phyloP scores from a whole-genome alignment of 1,140 invertebrate species.

The Diabrotica undecimpunctata region DNA sequence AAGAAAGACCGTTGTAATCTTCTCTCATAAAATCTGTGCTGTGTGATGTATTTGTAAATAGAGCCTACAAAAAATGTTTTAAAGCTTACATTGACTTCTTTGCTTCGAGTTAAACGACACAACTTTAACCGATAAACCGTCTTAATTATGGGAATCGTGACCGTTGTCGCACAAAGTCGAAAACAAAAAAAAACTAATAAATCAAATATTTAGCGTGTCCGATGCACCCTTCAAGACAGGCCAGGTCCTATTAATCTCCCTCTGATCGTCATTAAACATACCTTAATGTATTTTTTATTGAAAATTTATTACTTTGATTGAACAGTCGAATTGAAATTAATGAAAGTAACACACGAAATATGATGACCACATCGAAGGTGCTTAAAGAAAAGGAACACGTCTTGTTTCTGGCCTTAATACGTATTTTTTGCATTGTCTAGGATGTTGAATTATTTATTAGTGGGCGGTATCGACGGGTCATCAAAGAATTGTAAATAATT shows the following conservation, averaged over 20 bases:
- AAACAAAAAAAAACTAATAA: background rate
- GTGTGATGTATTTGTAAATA: too few species aligned
- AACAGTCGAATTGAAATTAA: background rate
- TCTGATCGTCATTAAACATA: background rate
- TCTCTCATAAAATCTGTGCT: too few species aligned
- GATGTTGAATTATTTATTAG: background rate
- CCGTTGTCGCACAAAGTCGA: too few species aligned
- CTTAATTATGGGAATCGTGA: too few species aligned
- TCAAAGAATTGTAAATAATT: background rate
- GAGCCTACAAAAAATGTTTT: too few species aligned
- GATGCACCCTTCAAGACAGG: background rate
- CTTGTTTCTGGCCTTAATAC: background rate
- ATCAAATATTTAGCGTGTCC: background rate
- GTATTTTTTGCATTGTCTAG: background rate
- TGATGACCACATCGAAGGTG: background rate
- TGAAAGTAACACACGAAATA: background rate
- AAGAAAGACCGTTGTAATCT: too few species aligned
- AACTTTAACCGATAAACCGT: too few species aligned
- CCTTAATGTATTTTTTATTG: background rate
- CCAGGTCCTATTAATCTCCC: background rate
- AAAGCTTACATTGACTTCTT: too few species aligned
- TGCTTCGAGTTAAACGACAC: too few species aligned
- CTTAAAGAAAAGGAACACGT: background rate
- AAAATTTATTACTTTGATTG: slow-evolving; percentile 3
- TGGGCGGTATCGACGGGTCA: background rate